Evolutionary conservation across 2,888 invertebrate species (phyloP).

Genomic region (Caenorhabditis doughertyi): DNA sequence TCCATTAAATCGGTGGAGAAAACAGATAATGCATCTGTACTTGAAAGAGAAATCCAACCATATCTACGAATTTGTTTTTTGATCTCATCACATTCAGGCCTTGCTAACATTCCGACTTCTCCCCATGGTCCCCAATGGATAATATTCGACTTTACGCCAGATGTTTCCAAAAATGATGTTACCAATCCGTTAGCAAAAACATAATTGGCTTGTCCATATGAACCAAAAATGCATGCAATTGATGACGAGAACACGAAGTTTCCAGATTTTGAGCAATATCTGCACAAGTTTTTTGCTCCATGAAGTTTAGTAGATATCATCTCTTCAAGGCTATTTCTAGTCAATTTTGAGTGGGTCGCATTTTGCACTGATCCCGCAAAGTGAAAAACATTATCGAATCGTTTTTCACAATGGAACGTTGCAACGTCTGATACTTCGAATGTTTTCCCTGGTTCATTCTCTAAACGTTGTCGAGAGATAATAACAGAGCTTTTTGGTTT

Average conservation of each 20-base stretch:
- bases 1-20: slow-evolving; percentile 21
- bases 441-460: not conserved
- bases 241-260: slow-evolving; percentile 73
- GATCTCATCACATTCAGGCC: slow-evolving; percentile 61
- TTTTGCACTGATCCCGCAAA: slow-evolving; percentile 77
- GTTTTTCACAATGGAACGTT: not conserved
- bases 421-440: slow-evolving; percentile 11
- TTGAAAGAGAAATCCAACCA: slow-evolving; percentile 74
- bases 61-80: slow-evolving; percentile 67
- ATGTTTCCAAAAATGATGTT: slow-evolving; percentile 65
- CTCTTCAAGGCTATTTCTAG: slow-evolving; percentile 51
- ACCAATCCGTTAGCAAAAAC: slow-evolving; percentile 77
- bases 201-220: slow-evolving; percentile 79
- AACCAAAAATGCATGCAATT: slow-evolving; percentile 76
- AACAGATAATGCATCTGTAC: slow-evolving; percentile 57
- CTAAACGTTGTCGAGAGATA: slow-evolving; percentile 35
- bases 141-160: slow-evolving; percentile 12
- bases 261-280: not conserved
- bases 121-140: slow-evolving; percentile 77
- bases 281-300: slow-evolving; percentile 70
- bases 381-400: slow-evolving; percentile 72
- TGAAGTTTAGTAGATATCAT: slow-evolving; percentile 71
- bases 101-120: slow-evolving; percentile 77
- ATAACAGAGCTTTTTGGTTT: slow-evolving; percentile 37
- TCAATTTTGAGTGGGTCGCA: slow-evolving; percentile 52